Percentiles rank a stretch among this genome's conserved stretches.
Evolutionary conservation across 2,888 invertebrate species (phyloP).

Genomic region (Drosophila planitibia): DNA sequence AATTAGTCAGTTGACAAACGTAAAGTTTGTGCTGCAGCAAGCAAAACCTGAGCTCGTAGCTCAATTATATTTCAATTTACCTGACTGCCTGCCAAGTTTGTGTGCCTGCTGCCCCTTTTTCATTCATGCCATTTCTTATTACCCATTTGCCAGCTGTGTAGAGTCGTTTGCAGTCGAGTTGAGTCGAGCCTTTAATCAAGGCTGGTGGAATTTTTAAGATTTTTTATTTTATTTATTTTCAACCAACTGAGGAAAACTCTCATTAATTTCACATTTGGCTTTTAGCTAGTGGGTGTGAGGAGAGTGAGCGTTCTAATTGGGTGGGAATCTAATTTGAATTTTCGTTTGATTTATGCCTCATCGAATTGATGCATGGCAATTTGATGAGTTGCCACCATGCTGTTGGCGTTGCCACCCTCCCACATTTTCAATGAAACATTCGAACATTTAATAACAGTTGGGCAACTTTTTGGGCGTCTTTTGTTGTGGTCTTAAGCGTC

Average conservation of each 20-base stretch:
- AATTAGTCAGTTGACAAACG: conserved; percentile 63
- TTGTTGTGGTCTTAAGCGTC: conserved; percentile 49
- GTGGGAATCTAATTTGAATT: conserved; percentile 73
- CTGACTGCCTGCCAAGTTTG: conserved; percentile 39
- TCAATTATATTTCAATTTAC: conserved; percentile 80
- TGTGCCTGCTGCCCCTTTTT: background rate
- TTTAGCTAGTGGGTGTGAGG: conserved; percentile 4
- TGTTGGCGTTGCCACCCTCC: conserved; percentile 21
- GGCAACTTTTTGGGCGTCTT: conserved; percentile 48
- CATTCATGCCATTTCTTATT: background rate
- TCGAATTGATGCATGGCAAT: conserved; percentile 72
- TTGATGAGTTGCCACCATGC: conserved; percentile 54
- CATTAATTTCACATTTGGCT: conserved; percentile 69
- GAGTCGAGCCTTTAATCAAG: conserved; percentile 59
- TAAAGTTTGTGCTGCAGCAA: conserved; percentile 15
- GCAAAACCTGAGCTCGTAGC: conserved; percentile 15
- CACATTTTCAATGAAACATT: background rate
- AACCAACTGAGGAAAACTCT: conserved; percentile 39
- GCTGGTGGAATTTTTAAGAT: conserved; percentile 19
- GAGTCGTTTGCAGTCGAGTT: background rate
- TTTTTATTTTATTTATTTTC: conserved; percentile 25
- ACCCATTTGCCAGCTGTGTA: background rate
- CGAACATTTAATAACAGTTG: conserved; percentile 60
- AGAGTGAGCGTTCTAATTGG: conserved; percentile 61
- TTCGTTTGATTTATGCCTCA: conserved; percentile 79